Conservation (phyloP, 2,888 invertebrate species). For the Nemurella pictetii region DNA sequence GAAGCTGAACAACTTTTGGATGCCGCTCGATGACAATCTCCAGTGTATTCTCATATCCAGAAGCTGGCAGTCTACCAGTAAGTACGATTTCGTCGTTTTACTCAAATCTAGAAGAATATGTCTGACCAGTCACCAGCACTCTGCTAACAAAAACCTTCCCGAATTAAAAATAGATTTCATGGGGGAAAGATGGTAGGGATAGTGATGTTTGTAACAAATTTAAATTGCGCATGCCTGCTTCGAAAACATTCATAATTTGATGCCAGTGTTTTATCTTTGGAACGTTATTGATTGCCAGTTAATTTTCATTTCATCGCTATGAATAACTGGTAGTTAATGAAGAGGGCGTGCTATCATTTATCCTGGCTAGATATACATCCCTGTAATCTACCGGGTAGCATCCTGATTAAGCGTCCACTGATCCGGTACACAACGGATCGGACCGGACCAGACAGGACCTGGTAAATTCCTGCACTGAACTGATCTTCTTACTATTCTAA, state of each 20-base stretch:
- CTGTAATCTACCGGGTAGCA: no score
- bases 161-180: background rate
- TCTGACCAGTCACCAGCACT: background rate
- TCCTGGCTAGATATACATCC: no score
- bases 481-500: background rate
- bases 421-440: no score
- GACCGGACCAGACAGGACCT: background rate
- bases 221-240: background rate
- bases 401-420: no score
- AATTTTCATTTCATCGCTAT: background rate
- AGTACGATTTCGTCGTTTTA: background rate
- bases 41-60: background rate
- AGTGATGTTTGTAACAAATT: background rate
- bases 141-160: background rate
- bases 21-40: background rate
- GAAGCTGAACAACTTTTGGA: background rate
- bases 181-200: background rate
- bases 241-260: background rate
- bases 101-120: background rate
- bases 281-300: background rate
- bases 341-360: no score
- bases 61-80: background rate
- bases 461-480: background rate
- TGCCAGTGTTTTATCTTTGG: background rate
- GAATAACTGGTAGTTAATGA: background rate